Conservation (phyloP, 2,113 vertebrate species). For the Tauraco erythrolophus region DNA sequence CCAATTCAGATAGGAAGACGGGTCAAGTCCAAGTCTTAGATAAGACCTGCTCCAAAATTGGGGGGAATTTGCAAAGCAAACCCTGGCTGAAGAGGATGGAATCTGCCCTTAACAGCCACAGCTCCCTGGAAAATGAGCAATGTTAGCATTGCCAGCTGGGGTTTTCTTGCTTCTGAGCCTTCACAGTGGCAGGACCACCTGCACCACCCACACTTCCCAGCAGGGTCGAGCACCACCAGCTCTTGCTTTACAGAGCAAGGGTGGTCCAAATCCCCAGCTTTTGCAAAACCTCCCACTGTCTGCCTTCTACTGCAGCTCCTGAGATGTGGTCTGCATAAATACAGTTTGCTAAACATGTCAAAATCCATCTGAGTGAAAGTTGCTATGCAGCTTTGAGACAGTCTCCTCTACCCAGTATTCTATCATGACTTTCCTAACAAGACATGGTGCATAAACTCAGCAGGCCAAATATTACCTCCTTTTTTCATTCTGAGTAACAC, state of each 20-base stretch:
- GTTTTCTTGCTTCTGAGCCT: background rate
- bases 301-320: background rate
- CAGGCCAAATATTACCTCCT: background rate
- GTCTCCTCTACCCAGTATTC: background rate
- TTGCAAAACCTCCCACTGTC: background rate
- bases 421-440: background rate
- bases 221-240: background rate
- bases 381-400: fast-evolving
- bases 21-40: no score
- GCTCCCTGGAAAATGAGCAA: background rate
- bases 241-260: background rate
- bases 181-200: fast-evolving
- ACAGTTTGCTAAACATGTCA: background rate
- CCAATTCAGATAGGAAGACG: fast-evolving
- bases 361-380: fast-evolving
- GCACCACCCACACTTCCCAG: background rate
- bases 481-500: background rate
- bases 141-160: background rate
- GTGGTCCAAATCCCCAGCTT: background rate
- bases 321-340: fast-evolving
- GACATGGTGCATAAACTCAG: background rate
- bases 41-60: fast-evolving
- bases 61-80: background rate
- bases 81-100: background rate
- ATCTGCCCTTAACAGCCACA: background rate